phyloP scores from a whole-genome alignment of 2,797 vertebrate species.

The Pampus argenteus region DNA sequence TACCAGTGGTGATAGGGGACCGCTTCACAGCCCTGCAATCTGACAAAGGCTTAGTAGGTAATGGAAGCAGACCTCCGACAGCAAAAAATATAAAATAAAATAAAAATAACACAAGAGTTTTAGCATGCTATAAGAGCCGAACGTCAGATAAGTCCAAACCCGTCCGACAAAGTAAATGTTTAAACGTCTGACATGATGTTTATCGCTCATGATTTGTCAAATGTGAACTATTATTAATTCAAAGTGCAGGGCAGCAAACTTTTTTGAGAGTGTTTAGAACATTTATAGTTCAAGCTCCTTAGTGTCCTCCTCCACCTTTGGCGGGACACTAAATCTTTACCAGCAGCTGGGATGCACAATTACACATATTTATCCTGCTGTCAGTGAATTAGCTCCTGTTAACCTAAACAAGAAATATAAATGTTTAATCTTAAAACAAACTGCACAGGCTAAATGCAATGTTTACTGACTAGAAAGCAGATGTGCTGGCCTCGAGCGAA shows the following conservation, averaged over 20 bases:
- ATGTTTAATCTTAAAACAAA: slow-evolving; percentile 14
- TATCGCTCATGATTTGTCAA: slow-evolving; percentile 48
- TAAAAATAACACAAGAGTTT: slow-evolving; percentile 52
- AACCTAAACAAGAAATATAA: slow-evolving; percentile 11
- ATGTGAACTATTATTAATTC: slow-evolving; percentile 43
- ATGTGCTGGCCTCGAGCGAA: not conserved
- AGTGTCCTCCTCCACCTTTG: slow-evolving; percentile 1
- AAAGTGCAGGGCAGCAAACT: slow-evolving; percentile 6
- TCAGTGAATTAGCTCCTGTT: slow-evolving; percentile 9
- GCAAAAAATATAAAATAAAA: too few species aligned
- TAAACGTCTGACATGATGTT: slow-evolving; percentile 54
- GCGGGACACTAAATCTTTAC: slow-evolving; percentile 22
- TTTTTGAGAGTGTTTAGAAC: slow-evolving; percentile 25
- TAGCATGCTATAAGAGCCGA: slow-evolving; percentile 44
- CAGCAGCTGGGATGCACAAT: not conserved
- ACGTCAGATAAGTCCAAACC: slow-evolving; percentile 64
- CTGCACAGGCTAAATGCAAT: not conserved
- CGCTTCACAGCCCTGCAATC: slow-evolving; percentile 73
- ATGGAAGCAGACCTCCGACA: slow-evolving; percentile 70
- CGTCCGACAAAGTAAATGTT: slow-evolving; percentile 58
- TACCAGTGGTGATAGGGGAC: slow-evolving; percentile 66
- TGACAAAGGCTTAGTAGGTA: slow-evolving; percentile 78
- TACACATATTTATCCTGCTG: slow-evolving; percentile 20
- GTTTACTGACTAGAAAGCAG: slow-evolving; percentile 22
- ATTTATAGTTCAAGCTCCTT: not conserved